A percentile compares a stretch with the other conserved stretches of the same genome.
These are phyloP conservation scores for Bombylius discolor DNA, from an alignment of 2,888 invertebrate genomes.

Conservation along the genomic window DNA sequence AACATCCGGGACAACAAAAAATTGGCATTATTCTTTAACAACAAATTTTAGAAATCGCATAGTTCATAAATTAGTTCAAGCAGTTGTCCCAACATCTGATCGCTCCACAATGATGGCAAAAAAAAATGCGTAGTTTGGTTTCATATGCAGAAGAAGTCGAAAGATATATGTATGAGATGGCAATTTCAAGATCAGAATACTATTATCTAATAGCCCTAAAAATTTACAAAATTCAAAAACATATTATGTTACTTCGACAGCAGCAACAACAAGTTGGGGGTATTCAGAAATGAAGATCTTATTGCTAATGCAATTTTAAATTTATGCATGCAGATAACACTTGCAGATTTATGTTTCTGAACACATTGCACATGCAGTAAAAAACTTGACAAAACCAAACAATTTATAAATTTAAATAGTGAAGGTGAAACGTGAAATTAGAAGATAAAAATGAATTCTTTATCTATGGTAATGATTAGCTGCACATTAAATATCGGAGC, in stretches of 20 bases:
- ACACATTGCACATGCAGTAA: too few relatives aligned
- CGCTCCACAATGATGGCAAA: constrained; percentile 93
- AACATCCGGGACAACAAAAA: constrained; percentile 68
- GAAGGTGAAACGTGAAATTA: too few relatives aligned
- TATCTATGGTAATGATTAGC: too few relatives aligned
- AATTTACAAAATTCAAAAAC: constrained; percentile 98
- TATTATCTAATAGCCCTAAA: constrained; percentile 97
- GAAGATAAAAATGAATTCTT: too few relatives aligned
- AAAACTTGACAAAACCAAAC: too few relatives aligned
- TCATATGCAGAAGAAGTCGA: constrained; percentile 98
- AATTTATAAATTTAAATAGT: too few relatives aligned
- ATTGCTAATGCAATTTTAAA: too few relatives aligned
- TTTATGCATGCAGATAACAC: too few relatives aligned
- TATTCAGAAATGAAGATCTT: too few relatives aligned
- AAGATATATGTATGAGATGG: constrained; percentile 99
- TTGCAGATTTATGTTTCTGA: too few relatives aligned
- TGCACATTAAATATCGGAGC: too few relatives aligned
- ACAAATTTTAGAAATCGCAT: constrained; percentile 96
- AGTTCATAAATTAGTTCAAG: constrained; percentile 98
- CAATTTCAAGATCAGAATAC: constrained; percentile 93
- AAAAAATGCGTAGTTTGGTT: constrained; percentile 93
- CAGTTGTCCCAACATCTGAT: constrained; percentile 97
- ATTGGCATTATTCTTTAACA: constrained; percentile 95
- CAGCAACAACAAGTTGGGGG: constrained; percentile 39
- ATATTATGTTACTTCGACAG: constrained; percentile 44